Conservation (phyloP, 2,797 vertebrate genomes). For the Buphagus erythrorhynchus region DNA sequence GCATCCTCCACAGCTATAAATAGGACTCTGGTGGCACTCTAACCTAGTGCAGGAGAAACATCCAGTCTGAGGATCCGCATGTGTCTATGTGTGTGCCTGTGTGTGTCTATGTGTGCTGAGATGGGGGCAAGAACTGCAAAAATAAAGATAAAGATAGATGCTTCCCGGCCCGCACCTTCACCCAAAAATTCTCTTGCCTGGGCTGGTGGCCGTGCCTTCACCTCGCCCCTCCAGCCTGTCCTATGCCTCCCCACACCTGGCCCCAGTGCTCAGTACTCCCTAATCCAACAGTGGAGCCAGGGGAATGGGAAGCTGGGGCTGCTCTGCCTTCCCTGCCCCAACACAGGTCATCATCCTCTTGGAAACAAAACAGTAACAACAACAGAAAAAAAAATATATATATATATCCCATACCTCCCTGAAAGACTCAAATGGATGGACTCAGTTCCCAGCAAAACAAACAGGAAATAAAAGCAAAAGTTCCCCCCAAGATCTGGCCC, state of each 20-base stretch:
- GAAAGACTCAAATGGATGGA: conserved; percentile 27
- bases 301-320: background rate
- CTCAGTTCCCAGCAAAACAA: background rate
- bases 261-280: background rate
- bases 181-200: background rate
- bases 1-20: background rate
- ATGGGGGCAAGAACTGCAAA: background rate
- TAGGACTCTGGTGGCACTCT: background rate
- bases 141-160: background rate
- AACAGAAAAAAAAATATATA: background rate
- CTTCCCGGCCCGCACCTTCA: rapidly evolving
- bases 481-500: conserved; percentile 25
- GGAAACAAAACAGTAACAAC: conserved; percentile 49
- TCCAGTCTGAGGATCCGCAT: background rate
- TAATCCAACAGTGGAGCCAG: rapidly evolving
- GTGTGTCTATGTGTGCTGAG: background rate
- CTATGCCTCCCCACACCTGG: background rate
- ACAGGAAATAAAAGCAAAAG: background rate
- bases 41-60: background rate
- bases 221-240: background rate
- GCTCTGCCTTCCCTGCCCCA: background rate
- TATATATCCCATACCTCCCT: conserved; percentile 17
- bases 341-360: conserved; percentile 18
- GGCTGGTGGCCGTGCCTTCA: background rate
- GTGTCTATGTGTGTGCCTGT: background rate